These are phyloP conservation scores for Leucoptera coffeella DNA, from an alignment of 2,888 invertebrate genomes.

Conservation along the genomic window DNA sequence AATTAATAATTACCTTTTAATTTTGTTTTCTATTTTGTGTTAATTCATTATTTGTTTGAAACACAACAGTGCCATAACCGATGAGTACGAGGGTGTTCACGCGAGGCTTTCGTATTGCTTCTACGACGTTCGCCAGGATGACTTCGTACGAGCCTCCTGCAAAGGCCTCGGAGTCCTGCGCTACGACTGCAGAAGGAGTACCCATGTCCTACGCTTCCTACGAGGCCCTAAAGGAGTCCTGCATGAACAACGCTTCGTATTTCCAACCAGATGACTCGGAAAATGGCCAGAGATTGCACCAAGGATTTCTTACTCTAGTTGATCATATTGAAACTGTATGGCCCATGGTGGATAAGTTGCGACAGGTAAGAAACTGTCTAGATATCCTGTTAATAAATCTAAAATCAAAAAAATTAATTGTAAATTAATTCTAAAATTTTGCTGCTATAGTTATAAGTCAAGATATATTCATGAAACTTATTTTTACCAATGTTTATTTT, in stretches of 20 bases:
- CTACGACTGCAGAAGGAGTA: constrained; percentile 24
- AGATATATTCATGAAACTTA: too few species aligned
- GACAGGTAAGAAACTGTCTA: constrained; percentile 25
- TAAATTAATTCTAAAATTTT: too few species aligned
- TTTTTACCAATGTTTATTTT: too few species aligned
- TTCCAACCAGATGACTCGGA: constrained; percentile 66
- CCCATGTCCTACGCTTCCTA: constrained; percentile 45
- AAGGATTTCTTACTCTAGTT: constrained; percentile 62
- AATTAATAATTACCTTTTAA: too few species aligned
- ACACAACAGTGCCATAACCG: too few species aligned
- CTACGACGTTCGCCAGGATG: constrained; percentile 18
- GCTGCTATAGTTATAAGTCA: too few species aligned
- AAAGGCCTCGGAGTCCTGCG: constrained; percentile 34
- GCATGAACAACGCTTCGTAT: constrained; percentile 58
- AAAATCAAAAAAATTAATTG: too few species aligned
- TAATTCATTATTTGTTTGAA: too few species aligned
- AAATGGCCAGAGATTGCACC: constrained; percentile 64
- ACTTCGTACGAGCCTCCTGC: constrained; percentile 35
- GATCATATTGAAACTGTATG: constrained; percentile 68
- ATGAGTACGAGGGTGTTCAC: constrained; percentile 33
- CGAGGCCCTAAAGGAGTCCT: constrained; percentile 56
- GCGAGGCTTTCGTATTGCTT: constrained; percentile 23
- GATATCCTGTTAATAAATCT: too few species aligned
- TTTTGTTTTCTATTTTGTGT: too few species aligned
- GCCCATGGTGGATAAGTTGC: constrained; percentile 63